These are phyloP conservation scores for Melanotaenia parkinsoni DNA, from an alignment of 2,797 vertebrate species.

Conservation along the genomic window DNA sequence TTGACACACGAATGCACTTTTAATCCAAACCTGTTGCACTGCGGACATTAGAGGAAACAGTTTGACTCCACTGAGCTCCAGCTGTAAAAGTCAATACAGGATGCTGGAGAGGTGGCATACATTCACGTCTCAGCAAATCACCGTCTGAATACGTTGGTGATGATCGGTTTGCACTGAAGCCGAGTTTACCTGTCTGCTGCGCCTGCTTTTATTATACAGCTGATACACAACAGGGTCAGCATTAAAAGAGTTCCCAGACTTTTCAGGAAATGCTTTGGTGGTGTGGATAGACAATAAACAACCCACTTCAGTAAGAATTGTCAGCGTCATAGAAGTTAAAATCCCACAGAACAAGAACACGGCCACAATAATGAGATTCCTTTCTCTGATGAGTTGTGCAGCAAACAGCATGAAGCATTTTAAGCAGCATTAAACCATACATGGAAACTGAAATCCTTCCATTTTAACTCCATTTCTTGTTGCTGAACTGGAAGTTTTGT, in stretches of 20 bases:
- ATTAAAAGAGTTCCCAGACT: slow-evolving; percentile 16
- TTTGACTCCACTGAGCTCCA: background rate
- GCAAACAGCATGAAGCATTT: background rate
- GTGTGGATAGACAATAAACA: slow-evolving; percentile 46
- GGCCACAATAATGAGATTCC: slow-evolving; percentile 31
- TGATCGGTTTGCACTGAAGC: slow-evolving; percentile 43
- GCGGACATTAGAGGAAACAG: background rate
- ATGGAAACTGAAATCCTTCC: background rate
- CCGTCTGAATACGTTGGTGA: slow-evolving; percentile 27
- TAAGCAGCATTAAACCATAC: background rate
- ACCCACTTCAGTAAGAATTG: slow-evolving; percentile 18
- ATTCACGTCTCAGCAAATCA: slow-evolving; percentile 71
- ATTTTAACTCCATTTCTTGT: background rate
- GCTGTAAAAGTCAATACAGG: background rate
- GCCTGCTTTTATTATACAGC: slow-evolving; percentile 21
- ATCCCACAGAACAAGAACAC: slow-evolving; percentile 38
- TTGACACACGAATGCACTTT: slow-evolving; percentile 10
- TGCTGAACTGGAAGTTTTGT: background rate
- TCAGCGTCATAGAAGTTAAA: background rate
- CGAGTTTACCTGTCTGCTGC: slow-evolving; percentile 34
- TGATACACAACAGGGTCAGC: slow-evolving; percentile 30
- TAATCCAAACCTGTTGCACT: slow-evolving; percentile 17
- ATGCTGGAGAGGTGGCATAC: slow-evolving; percentile 11
- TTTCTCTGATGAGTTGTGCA: background rate
- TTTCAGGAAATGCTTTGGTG: slow-evolving; percentile 33